Evolutionary conservation across 2,888 invertebrate genomes (phyloP), one percentile per base, ranked within the genome.

Genomic region (Lordiphosa andalusiaca): DNA sequence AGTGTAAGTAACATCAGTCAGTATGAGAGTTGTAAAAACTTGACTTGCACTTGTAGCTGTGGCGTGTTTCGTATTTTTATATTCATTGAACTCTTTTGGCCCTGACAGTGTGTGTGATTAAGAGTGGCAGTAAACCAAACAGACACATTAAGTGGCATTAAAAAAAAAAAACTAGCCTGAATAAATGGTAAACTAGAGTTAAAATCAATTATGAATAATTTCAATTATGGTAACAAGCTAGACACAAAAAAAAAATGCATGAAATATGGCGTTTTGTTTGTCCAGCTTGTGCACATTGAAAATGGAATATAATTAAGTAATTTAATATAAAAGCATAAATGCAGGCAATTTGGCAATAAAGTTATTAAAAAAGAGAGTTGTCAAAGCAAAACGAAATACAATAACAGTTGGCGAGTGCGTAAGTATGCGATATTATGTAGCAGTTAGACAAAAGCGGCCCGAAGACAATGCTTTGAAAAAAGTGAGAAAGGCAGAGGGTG

Each of bases 231-330:
- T 44, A 36, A 36, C 10, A n/a, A 39, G 10, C 21, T 21, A 19
- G 23, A 16, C 38, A 44, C 23, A 37, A 47, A 56, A 41, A 48
- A 37, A 47, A 56, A 41, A 48, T 40, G 16, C 19, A 25, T 36
- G 23, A 42, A 52, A 38, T 41, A 30, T 47, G 42, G 40, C 13
- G 35, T 39, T 49, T 53, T 42, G 37, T 60, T 49, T 42, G 37
- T 40, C 47, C 50, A 66, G 37, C 41, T 30, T 51, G 36, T n/a
- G 40, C 12, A n/a, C 33, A 30, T 10, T 3, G 7, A 4, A 56
- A 73, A 80, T 76, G 54, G 55, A 62, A 55, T 80, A 58, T 33
- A 69, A 83, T 76, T 67, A 60, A 76, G 56, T 59, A 60, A 75
- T 83, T 80, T 44, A 30, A 52, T 42, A 30, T 49, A 9, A 33